Evolutionary conservation across 2,113 vertebrate species (phyloP), one percentile per base, ranked within the genome.

Genomic region (Castor canadensis): DNA sequence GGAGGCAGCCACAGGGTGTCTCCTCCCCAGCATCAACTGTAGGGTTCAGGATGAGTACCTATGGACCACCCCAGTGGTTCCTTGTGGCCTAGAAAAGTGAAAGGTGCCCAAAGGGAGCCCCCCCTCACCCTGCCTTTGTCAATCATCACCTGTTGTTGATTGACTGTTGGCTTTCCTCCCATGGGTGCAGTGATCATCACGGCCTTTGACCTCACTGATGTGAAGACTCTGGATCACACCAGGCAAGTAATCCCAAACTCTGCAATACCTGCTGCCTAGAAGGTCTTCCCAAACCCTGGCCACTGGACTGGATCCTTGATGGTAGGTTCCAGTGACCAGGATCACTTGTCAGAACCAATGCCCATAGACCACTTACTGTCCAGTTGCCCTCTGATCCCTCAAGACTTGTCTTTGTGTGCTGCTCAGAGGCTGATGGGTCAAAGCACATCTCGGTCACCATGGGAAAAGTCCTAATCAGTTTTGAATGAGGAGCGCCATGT

Each of bases 191-290:
- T 98, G 93, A 98, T 99, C 95, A 98, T 99, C 97, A 98, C 98
- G 1, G 98, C 98, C 85, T 99, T 99, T 97, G 98, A 99, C 98
- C 97, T 99, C 94, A 95, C 98, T 26, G 97, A 99, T 54, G 97
- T 98, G 90, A 98, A 98, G 94, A 99, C 99, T 26, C 98, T 99
- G 95, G 99, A 98, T 75, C 98, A 99, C 73, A 99, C 99, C 83
- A 98, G 98, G 99, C 99, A 98, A 97, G 99, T 98, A 82, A 45
- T 7, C 90, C 52, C 67, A 17, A 89, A 7, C 79, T 89, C 91
- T 5, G 20, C 0, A 0, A 60, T 62, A 26, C n/a, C 66, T 6
- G 0, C 58, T 60, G 22, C 56, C 58, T 60, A 8, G 58, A 60
- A 60, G 58, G 24, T 9, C 22, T 60, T 47, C 38, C 66, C 47